Percentiles rank a stretch among this genome's conserved stretches.
phyloP scores from a whole-genome alignment of 2,113 vertebrate species.

The Hiodon tergisus region DNA sequence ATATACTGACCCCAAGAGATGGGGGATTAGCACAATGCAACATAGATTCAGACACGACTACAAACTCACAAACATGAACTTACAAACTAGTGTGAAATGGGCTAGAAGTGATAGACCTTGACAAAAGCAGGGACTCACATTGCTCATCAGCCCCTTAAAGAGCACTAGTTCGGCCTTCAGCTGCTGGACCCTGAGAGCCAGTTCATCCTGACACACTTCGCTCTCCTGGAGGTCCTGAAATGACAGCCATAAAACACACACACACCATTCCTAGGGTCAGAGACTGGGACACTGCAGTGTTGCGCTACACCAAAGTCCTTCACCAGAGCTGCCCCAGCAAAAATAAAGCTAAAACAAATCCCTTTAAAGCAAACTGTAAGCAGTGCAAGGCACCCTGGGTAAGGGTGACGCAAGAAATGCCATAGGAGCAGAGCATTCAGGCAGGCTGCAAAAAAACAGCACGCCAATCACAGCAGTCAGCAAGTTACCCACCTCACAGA shows the following conservation, averaged over 20 bases:
- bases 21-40: not conserved
- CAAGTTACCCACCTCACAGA: conserved; percentile 1
- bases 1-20: not conserved
- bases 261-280: not conserved
- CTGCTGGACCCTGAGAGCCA: conserved; percentile 87
- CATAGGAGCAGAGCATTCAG: not conserved
- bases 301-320: too few species aligned
- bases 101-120: fast-evolving
- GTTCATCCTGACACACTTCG: conserved; percentile 89
- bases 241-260: conserved; percentile 3
- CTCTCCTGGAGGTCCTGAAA: conserved; percentile 86
- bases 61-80: not conserved
- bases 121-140: conserved; percentile 63
- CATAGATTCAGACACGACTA: not conserved
- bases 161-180: conserved; percentile 91
- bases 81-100: not conserved
- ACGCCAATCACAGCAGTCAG: not conserved
- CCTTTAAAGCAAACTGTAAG: not conserved
- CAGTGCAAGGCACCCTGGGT: not conserved
- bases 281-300: too few species aligned
- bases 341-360: not conserved
- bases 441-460: not conserved
- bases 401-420: not conserved
- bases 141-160: conserved; percentile 98
- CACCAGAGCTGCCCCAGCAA: not conserved